Evolutionary conservation across 1,140 invertebrate species (phyloP), one percentile per base, ranked within the genome.

Genomic region (Zelostemma sp.): DNA sequence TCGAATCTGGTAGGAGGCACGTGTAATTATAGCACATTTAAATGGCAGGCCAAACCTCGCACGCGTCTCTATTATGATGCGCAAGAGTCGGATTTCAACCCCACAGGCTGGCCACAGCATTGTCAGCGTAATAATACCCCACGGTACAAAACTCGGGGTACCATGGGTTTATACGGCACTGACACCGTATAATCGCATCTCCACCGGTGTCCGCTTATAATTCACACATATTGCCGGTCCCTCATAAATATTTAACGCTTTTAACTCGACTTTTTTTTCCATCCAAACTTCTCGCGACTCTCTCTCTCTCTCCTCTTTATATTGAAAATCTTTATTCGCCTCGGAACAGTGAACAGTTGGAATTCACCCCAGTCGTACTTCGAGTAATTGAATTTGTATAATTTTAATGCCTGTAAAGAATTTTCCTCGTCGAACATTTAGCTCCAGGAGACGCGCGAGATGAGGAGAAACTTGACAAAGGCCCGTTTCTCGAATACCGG

Each of bases 1-100:
- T 49, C 15, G 43, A 64, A 64, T 61, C 38, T 28, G 59, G 56
- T 59, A 56, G 51, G 59, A 71, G 59, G 61, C 68, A 71, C 65
- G 68, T 79, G 74, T 77, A 79, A 79, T 79, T 78, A 78, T 70
- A 75, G 71, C 54, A 71, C 56, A 73, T 73, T 74, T 77, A 75
- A 75, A 78, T 76, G 67, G 65, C 66, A 74, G 72, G 76, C 62
- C 59, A 51, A 73, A 72, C 61, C 71, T 76, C 68, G 78, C 78
- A 78, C 75, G 74, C 72, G 78, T 74, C 69, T 68, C 73, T 75
- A 78, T 78, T 78, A 75, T 76, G 72, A 75, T 78, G 72, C 72
- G 75, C 72, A 71, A 73, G 78, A 80, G 76, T 76, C 75, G 76
- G 72, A 78, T 80, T 78, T 77, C 76, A 73, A 80, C 75, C 78